A percentile compares a stretch with the other conserved stretches of the same genome.
Evolutionary conservation across 2,888 invertebrate species (phyloP).

Genomic region (Pseudococcus viburni): DNA sequence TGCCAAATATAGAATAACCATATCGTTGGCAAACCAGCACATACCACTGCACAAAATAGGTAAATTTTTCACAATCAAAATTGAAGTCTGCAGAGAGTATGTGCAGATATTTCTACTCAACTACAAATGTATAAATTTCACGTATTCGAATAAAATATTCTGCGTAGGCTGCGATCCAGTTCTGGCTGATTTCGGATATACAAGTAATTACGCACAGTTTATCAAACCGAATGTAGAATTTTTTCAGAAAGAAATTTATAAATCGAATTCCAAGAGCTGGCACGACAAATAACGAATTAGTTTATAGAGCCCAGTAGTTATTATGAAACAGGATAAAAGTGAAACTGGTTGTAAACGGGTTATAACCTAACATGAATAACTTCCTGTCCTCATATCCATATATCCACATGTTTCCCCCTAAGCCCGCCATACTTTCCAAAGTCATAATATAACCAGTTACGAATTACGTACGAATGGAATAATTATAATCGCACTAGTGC

Average conservation of each 20-base stretch:
- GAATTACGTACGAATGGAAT: conserved; percentile 61
- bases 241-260: conserved; percentile 46
- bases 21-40: no score
- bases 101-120: no score
- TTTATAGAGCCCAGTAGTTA: conserved; percentile 60
- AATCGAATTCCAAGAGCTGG: conserved; percentile 44
- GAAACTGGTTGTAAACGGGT: conserved; percentile 65
- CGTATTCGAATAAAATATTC: no score
- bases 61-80: no score
- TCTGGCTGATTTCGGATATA: no score
- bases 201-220: not conserved
- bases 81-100: no score
- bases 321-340: conserved; percentile 66
- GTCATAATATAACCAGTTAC: conserved; percentile 65
- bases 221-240: not conserved
- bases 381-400: conserved; percentile 64
- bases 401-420: conserved; percentile 60
- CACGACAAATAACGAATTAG: conserved; percentile 58
- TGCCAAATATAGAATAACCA: not conserved
- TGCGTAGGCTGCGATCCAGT: no score
- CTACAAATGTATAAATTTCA: no score
- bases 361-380: conserved; percentile 64
- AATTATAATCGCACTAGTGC: conserved; percentile 43
- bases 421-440: conserved; percentile 64
- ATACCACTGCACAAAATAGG: no score